These are phyloP conservation scores for Netelia melanura DNA, from an alignment of 2,888 invertebrate species.

Conservation along the genomic window DNA sequence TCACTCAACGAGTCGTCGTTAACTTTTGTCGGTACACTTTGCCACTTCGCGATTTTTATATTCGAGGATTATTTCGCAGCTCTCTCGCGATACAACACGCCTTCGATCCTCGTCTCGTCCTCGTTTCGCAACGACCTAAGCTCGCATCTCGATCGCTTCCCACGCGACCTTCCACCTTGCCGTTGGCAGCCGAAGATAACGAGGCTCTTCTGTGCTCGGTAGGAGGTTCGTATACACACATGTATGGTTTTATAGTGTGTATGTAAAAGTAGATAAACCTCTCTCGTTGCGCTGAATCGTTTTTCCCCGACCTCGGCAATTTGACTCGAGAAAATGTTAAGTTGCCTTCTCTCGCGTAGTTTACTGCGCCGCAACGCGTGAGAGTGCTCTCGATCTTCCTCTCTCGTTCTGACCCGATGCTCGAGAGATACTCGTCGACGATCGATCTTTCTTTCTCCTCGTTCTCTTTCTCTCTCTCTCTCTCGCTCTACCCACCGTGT, in stretches of 20 bases:
- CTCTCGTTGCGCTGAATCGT: constrained; percentile 28
- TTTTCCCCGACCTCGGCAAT: constrained; percentile 43
- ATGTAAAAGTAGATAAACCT: background rate
- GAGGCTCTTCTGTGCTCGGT: constrained; percentile 41
- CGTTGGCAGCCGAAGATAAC: constrained; percentile 61
- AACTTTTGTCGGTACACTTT: constrained; percentile 19
- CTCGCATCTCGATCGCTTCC: constrained; percentile 77
- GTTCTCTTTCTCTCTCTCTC: background rate
- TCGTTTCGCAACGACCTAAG: constrained; percentile 74
- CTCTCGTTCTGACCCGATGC: constrained; percentile 31
- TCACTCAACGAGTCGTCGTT: constrained; percentile 25
- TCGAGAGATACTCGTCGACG: constrained; percentile 33
- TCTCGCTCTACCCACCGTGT: background rate
- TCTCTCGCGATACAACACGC: constrained; percentile 48
- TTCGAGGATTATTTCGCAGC: constrained; percentile 52
- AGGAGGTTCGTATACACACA: constrained; percentile 9
- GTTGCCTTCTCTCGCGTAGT: constrained; percentile 10
- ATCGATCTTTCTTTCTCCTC: constrained; percentile 43
- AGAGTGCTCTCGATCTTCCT: constrained; percentile 59
- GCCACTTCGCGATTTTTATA: constrained; percentile 27
- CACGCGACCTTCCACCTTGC: constrained; percentile 77
- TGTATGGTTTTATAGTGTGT: constrained; percentile 15
- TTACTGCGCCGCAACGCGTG: constrained; percentile 46
- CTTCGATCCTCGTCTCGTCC: constrained; percentile 71
- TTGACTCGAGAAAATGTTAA: constrained; percentile 56